phyloP scores from a whole-genome alignment of 2,797 vertebrate species.

The Acanthis flammea region DNA sequence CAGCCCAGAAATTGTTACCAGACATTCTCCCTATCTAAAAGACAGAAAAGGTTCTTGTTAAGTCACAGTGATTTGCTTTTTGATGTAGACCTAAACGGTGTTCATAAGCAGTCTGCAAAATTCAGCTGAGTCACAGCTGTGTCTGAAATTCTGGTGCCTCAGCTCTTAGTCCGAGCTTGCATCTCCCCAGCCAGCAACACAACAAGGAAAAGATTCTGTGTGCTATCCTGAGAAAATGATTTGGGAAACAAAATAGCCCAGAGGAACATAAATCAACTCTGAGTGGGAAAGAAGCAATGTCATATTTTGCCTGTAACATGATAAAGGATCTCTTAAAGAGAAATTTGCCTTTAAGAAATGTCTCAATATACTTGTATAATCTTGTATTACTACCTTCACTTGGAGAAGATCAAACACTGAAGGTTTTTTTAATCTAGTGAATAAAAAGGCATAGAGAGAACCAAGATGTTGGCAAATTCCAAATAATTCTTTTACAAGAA shows the following conservation, averaged over 20 bases:
- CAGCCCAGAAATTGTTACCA: not conserved
- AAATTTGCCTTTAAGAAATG: not conserved
- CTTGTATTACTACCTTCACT: not conserved
- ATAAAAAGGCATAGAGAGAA: not conserved
- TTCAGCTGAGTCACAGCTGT: not conserved
- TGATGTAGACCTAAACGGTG: not conserved
- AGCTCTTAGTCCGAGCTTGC: not conserved
- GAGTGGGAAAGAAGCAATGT: not conserved
- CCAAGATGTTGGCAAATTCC: not conserved
- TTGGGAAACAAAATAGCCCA: not conserved
- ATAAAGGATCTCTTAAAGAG: not conserved
- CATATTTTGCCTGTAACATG: not conserved
- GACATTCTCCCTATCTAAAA: not conserved
- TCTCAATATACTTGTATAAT: not conserved
- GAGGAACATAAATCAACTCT: not conserved
- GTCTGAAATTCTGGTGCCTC: not conserved
- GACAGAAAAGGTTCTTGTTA: not conserved
- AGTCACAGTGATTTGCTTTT: not conserved
- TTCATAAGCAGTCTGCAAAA: not conserved
- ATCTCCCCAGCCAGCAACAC: not conserved
- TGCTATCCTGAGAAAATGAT: not conserved
- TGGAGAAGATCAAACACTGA: not conserved
- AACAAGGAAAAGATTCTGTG: not conserved
- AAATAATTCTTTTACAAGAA: not conserved
- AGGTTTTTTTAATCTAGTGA: not conserved